Conservation (phyloP, 2,888 invertebrate genomes). For the Pammene aurita region DNA sequence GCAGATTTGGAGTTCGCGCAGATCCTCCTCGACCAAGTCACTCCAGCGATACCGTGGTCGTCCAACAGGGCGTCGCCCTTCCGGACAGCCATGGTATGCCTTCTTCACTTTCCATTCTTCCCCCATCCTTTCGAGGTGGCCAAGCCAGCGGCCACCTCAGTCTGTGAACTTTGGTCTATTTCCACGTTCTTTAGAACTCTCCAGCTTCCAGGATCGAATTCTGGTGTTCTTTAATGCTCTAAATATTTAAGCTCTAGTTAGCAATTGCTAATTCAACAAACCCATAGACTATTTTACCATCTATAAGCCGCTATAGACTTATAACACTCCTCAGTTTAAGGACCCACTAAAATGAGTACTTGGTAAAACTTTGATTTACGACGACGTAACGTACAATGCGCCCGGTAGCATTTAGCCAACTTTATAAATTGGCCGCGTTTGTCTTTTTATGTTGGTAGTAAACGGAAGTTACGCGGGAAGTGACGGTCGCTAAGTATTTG, state of each 20-base stretch:
- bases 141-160: too few species aligned
- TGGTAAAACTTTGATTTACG: slow-evolving; percentile 52
- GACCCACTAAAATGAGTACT: slow-evolving; percentile 46
- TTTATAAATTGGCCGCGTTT: slow-evolving; percentile 53
- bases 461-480: slow-evolving; percentile 43
- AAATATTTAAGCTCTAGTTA: too few species aligned
- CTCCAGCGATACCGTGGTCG: too few species aligned
- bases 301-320: background rate
- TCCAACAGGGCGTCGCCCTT: too few species aligned
- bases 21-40: too few species aligned
- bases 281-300: background rate
- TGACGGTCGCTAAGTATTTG: slow-evolving; percentile 10
- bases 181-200: too few species aligned
- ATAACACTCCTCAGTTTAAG: slow-evolving; percentile 15
- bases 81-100: too few species aligned
- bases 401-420: slow-evolving; percentile 52
- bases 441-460: slow-evolving; percentile 48
- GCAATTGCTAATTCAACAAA: background rate
- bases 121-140: too few species aligned
- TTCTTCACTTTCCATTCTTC: too few species aligned
- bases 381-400: slow-evolving; percentile 44
- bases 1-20: too few species aligned
- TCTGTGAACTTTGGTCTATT: too few species aligned
- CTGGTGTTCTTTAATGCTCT: too few species aligned
- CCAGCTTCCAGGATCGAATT: background rate